Conservation (phyloP, 2,113 vertebrate genomes). For the Vulpes vulpes region DNA sequence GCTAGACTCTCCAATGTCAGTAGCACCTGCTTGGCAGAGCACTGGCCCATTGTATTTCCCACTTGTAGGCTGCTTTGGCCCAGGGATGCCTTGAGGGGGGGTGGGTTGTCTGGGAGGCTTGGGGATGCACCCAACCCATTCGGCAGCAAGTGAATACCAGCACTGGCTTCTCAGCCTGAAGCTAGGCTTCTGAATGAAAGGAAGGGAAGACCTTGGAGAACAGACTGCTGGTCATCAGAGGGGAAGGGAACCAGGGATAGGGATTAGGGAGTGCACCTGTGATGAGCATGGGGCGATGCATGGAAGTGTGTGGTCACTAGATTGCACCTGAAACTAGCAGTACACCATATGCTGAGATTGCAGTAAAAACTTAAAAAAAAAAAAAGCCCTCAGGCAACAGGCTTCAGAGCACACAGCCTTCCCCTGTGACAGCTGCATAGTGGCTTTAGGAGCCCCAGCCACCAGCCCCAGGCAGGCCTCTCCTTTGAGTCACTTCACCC, state of each 20-base stretch:
- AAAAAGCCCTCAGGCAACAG: background rate
- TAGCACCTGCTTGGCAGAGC: background rate
- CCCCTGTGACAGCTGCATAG: accelerated
- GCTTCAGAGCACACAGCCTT: background rate
- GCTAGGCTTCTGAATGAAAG: background rate
- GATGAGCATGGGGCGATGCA: background rate
- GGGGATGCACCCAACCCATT: background rate
- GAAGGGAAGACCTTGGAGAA: background rate
- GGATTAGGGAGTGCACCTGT: background rate
- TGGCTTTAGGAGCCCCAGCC: background rate
- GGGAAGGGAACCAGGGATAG: background rate
- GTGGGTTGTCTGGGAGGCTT: background rate
- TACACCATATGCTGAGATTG: background rate
- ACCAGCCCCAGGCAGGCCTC: background rate
- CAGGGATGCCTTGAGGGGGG: background rate
- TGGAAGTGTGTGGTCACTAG: background rate
- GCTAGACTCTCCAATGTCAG: background rate
- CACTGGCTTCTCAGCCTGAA: background rate
- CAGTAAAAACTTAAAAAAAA: too few species aligned
- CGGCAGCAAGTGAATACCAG: background rate
- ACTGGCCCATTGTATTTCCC: background rate
- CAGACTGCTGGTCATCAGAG: background rate
- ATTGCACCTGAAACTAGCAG: background rate
- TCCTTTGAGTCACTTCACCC: background rate
- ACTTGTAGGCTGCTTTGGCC: background rate